Evolutionary conservation across 2,113 vertebrate species (phyloP).

Genomic region (Trachemys scripta): DNA sequence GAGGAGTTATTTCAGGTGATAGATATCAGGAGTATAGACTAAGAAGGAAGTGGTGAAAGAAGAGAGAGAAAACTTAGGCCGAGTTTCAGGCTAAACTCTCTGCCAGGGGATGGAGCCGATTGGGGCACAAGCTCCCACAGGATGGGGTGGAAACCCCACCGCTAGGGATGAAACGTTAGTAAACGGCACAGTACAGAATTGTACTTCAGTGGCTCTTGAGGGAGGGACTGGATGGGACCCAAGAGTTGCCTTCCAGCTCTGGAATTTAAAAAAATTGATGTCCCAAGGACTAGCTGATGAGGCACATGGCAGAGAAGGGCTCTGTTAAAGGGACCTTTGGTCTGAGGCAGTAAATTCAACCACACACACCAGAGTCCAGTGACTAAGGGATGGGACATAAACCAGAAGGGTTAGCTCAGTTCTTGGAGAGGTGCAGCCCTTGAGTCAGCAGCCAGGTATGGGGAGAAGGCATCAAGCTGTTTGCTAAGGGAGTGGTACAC

Average conservation of each 20-base stretch:
- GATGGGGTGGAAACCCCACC: background rate
- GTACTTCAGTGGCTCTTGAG: too few relatives aligned
- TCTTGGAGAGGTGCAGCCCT: background rate
- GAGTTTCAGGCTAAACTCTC: slow-evolving; percentile 26
- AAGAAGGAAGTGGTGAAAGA: slow-evolving; percentile 50
- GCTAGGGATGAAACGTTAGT: background rate
- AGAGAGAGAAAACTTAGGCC: slow-evolving; percentile 39
- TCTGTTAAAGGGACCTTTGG: background rate
- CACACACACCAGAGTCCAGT: background rate
- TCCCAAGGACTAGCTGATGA: background rate
- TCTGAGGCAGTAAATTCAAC: background rate
- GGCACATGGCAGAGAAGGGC: background rate
- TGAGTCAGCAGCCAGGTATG: background rate
- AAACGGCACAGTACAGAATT: background rate
- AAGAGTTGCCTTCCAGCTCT: background rate
- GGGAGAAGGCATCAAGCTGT: background rate
- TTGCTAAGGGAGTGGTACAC: background rate
- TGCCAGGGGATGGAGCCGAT: slow-evolving; percentile 39
- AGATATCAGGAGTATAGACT: background rate
- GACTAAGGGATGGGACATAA: background rate
- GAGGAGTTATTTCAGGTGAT: slow-evolving; percentile 49
- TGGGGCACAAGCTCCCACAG: background rate
- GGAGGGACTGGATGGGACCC: background rate
- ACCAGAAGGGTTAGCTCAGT: background rate
- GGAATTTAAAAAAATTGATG: background rate